Evolutionary conservation across 2,113 vertebrate species (phyloP), one percentile per base, ranked within the genome.

Genomic region (Myocastor coypus): DNA sequence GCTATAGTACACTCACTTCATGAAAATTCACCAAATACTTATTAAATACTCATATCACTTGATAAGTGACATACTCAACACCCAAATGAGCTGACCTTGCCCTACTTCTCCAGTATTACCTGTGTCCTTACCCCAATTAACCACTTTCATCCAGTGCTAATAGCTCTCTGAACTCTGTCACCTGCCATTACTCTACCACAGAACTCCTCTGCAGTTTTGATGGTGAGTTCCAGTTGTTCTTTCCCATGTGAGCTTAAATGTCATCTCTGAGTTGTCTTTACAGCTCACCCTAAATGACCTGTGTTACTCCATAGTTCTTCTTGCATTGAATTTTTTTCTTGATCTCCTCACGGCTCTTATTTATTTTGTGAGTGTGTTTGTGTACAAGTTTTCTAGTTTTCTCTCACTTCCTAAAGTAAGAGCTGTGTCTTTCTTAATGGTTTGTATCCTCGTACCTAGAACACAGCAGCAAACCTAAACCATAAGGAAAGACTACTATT

Each of bases 1-100:
- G 26, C 16, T 90, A 17, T 3, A 57, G 2, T 81, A 75, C 40
- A 75, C 16, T 92, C 61, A 78, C 0, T 7, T 87, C 52, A 40
- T 64, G 59, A 88, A 96, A 95, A 75, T 20, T 40, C 26, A 95
- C 26, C 7, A 46, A 2, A n/a, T 87, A 61, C 61, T 71, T 93
- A 87, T 87, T 63, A 42, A 95, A n/a, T 7, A 59, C 68, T 4
- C 16, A 57, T 57, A 16, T 57, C 55, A 57, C 34, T 68, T 37
- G 34, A 71, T 9, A 71, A 69, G 68, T 37, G 19, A 22, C 7
- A 78, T 0, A 40, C 17, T 92, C 24, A 61, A 10, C 22, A 14
- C 14, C 30, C 22, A 26, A 40, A 30, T 40, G 32, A n/a, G 42
- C 52, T 37, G 22, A 86, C 30, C 3, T n/a, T 26, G 52, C 19